Conservation (phyloP, 2,113 vertebrate species). For the Chiloscyllium plagiosum region DNA sequence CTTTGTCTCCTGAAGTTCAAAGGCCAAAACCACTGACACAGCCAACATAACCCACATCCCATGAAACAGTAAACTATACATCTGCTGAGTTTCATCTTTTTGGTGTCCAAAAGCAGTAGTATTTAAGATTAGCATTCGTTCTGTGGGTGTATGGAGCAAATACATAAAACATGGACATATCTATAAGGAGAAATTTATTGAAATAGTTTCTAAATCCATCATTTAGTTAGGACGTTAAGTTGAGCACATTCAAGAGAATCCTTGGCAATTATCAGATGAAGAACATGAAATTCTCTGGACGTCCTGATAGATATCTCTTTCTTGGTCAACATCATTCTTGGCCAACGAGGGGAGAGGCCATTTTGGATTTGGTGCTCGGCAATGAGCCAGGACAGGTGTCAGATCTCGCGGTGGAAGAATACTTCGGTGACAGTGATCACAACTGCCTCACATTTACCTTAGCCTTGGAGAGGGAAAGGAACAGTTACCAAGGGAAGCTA, state of each 20-base stretch:
- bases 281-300: background rate
- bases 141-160: background rate
- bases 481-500: too few species aligned
- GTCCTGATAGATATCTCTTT: background rate
- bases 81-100: background rate
- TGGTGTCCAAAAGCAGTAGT: background rate
- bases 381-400: too few species aligned
- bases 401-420: too few species aligned
- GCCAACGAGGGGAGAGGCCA: too few species aligned
- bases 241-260: background rate
- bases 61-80: background rate
- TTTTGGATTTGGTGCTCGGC: too few species aligned
- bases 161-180: background rate
- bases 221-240: background rate
- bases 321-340: background rate
- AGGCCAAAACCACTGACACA: too few species aligned
- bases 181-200: background rate
- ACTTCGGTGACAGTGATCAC: too few species aligned
- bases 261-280: background rate
- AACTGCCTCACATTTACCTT: too few species aligned
- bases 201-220: background rate
- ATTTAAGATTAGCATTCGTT: background rate
- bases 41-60: too few species aligned
- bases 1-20: too few species aligned
- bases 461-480: too few species aligned